Base-by-base conservation (phyloP, 1,140 invertebrate genomes). In the Vanessa atalanta region DNA sequence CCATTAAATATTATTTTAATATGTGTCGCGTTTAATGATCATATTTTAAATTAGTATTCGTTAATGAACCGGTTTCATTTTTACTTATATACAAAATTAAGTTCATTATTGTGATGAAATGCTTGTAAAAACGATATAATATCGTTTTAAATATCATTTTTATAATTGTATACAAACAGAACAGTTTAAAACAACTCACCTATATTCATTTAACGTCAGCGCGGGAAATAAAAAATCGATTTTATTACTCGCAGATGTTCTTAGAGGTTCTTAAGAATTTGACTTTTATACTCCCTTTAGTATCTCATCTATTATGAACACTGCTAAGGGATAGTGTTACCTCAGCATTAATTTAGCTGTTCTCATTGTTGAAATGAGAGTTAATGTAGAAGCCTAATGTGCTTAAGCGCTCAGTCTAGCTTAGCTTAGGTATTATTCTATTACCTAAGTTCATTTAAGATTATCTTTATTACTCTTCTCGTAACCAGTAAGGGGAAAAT, bases 381-480 rank as follows among this genome's bases (percentile, higher is more conserved):
- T 75, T 65, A 75, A 70, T 66, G 51, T 57, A 67, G 48, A 67
- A n/a, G 43, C 64, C 65, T 70, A 70, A 70, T 70, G 67, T 68
- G 51, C 61, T 70, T 69, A 74, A 75, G 66, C 47, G 68, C 66
- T 69, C 43, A 55, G 73, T 66, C 63, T 70, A 70, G 66, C 51
- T 75, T 53, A 74, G 67, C 61, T 69, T 53, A 53, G 65, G 50
- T 74, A 55, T 69, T 69, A 69, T 69, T 70, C 48, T 70, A 26
- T 16, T 67, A 9, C 12, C 48, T 20, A 61, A 43, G 43, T 61
- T 70, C 5, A 63, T n/a, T 47, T 14, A 20, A 50, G 47, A 55
- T 53, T 43, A 61, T 61, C 57, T 37, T 61, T 37, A 61, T 37
- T 37, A n/a, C 20, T 16, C 20, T 57, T 43, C 15, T 51, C 13